Evolutionary conservation across 2,888 invertebrate genomes (phyloP), one percentile per base, ranked within the genome.

Genomic region (Hydraecia micacea): DNA sequence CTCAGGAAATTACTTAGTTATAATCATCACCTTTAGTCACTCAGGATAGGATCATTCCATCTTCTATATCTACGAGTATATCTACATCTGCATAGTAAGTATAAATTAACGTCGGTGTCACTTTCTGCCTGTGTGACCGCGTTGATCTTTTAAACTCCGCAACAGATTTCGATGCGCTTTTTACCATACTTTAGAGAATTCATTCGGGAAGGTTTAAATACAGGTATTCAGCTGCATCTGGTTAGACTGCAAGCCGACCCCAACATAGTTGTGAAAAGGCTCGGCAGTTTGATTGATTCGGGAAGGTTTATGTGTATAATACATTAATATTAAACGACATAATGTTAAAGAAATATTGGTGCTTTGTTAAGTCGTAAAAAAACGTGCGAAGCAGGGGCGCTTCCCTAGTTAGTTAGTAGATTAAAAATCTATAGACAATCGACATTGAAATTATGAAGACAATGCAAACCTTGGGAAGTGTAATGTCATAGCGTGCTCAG

Each of bases 381-480:
- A 39, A 11, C 70, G 21, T n/a, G 66, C n/a, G 25, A 36, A 70
- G 7, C 36, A 39, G 65, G 66, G n/a, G 2, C 36, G 4, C 1
- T 4, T n/a, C 4, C 28, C 7, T 75, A 75, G 70, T 60, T 75
- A 75, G 70, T 52, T 28, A 42, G 25, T 55, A 46, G 62, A 73
- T 71, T 36, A 63, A 58, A 25, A 71, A 85, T 72, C 71, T n/a
- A 28, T 52, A 73, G 42, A 76, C 75, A 70, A 81, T 49, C 21
- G 81, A 46, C 86, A 88, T 80, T 88, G 76, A 78, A 79, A 81
- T 67, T 68, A 71, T 28, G 79, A 81, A 88, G 77, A 88, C 88
- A 88, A 89, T 88, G 21, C 36, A 75, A 83, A 83, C 87, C 88
- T 88, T 88, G 88, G 66, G 39, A 73, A 76, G 71, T 69, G 58